These are phyloP conservation scores for Zelostemma sp. DNA, from an alignment of 1,140 invertebrate species.

Conservation along the genomic window DNA sequence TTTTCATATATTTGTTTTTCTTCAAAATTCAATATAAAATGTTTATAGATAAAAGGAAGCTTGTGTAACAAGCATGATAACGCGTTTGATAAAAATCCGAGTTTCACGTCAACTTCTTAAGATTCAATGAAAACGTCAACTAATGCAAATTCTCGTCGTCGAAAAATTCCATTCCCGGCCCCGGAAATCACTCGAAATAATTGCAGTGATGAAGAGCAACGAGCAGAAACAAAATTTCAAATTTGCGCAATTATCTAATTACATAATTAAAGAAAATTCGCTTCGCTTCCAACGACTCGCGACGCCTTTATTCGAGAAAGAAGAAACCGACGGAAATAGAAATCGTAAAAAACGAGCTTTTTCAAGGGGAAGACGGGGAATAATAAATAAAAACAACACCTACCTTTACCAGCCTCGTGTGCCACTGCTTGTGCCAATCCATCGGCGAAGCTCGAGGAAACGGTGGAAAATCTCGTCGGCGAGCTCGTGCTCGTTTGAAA, in stretches of 20 bases:
- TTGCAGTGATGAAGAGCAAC: background rate
- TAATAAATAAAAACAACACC: too few relatives aligned
- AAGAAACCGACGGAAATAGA: slow-evolving; percentile 5
- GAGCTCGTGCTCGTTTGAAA: slow-evolving; percentile 54
- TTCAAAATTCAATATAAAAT: background rate
- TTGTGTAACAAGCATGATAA: too few relatives aligned
- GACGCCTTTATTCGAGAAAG: background rate
- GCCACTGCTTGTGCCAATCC: slow-evolving; percentile 66
- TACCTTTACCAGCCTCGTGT: slow-evolving; percentile 57
- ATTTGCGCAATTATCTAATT: too few relatives aligned
- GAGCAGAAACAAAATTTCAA: background rate
- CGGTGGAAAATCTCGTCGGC: slow-evolving; percentile 56
- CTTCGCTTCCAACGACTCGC: background rate
- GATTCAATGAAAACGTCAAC: too few relatives aligned
- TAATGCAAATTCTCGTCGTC: background rate
- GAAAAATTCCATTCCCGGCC: too few relatives aligned
- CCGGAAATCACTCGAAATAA: background rate
- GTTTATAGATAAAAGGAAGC: too few relatives aligned
- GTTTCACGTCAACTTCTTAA: background rate
- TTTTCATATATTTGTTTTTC: background rate
- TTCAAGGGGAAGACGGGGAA: too few relatives aligned
- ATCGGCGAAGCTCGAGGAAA: slow-evolving; percentile 61
- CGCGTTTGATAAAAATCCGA: too few relatives aligned
- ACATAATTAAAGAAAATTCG: slow-evolving; percentile 1
- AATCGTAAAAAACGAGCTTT: slow-evolving; percentile 1